Percentiles rank a stretch among this genome's conserved stretches.
phyloP scores from a whole-genome alignment of 35 echinoderm and acorn worm species.

The Anneissia japonica region DNA sequence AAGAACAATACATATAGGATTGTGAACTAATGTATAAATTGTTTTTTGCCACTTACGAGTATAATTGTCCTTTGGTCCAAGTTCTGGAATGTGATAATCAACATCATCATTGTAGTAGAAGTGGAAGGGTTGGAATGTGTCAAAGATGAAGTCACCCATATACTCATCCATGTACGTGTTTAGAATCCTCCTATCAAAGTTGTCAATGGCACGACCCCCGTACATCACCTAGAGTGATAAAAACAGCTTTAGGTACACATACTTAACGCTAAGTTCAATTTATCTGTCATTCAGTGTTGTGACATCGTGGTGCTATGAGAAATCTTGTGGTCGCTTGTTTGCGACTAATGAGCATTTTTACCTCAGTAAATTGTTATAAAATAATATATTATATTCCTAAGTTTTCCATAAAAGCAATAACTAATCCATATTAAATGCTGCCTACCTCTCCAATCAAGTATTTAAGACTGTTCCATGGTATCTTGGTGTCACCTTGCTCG shows the following conservation, averaged over 20 bases:
- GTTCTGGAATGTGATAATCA: constrained; percentile 93
- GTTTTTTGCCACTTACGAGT: constrained; percentile 69
- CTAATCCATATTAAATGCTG: too few relatives aligned
- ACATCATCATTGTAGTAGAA: constrained; percentile 87
- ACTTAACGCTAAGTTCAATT: too few relatives aligned
- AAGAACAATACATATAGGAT: too few relatives aligned
- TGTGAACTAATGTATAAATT: too few relatives aligned
- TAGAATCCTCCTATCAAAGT: constrained; percentile 92
- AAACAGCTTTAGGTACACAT: too few relatives aligned
- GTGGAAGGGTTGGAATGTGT: constrained; percentile 98
- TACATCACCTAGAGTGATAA: constrained; percentile 73
- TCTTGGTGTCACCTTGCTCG: constrained; percentile 87
- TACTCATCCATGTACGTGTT: constrained; percentile 99
- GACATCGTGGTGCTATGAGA: background rate
- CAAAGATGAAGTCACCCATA: constrained; percentile 99
- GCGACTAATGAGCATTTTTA: too few relatives aligned
- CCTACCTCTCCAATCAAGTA: constrained; percentile 96
- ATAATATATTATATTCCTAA: too few relatives aligned
- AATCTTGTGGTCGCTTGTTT: too few relatives aligned
- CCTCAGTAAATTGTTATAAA: too few relatives aligned
- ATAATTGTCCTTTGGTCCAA: constrained; percentile 80
- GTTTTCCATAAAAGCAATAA: too few relatives aligned
- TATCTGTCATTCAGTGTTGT: too few relatives aligned
- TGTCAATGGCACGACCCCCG: constrained; percentile 94
- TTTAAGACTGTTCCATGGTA: constrained; percentile 99